Base-by-base conservation (phyloP, 1,140 invertebrate genomes). In the Brachionus sp. region DNA sequence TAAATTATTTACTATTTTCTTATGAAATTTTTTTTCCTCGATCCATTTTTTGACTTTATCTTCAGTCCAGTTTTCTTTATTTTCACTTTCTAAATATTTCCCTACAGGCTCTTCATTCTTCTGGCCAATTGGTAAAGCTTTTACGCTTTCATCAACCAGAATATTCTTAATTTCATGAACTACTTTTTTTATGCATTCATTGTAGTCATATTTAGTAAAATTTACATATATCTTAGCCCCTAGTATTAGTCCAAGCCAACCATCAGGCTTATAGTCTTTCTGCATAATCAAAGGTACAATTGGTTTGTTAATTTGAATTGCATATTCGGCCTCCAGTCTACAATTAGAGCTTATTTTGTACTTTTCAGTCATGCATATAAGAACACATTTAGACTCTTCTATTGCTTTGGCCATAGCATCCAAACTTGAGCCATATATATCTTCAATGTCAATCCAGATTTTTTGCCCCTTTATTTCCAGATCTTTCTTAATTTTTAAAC, bases 371-470 rank as follows among this genome's bases (percentile, higher is more conserved):
- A 77, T 77, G 83, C 87, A 86, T 0, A 88, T 82, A 6, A 89
- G 64, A 2, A 88, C 84, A 5, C 88, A 86, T 62, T 86, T 80
- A 0, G 87, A 85, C 23, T 86, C 86, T 77, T 89, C 88, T 6
- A 89, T 86, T 12, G 88, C 88, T 37, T 87, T 83, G 0, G 88
- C 87, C 88, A 89, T 89, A 25, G 87, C 86, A 70, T 89, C 86
- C 13, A 89, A 68, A 29, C 87, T 88, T 6, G 87, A 84, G 25
- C 53, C 66, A 75, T 77, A 46, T 77, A 85, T 85, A 37, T 68
- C 29, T 13, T 35, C 3, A 37, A 77, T 35, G 29, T 80, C 77
- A 19, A 80, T 80, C 77, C 77, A 80, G 10, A 80, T 33, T 29
- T 42, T 50, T 13, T 62, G n/a, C 5, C 77, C 77, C n/a, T 16